Evolutionary conservation across 2,113 vertebrate species (phyloP), one percentile per base, ranked within the genome.

Genomic region (Laterallus jamaicensis): DNA sequence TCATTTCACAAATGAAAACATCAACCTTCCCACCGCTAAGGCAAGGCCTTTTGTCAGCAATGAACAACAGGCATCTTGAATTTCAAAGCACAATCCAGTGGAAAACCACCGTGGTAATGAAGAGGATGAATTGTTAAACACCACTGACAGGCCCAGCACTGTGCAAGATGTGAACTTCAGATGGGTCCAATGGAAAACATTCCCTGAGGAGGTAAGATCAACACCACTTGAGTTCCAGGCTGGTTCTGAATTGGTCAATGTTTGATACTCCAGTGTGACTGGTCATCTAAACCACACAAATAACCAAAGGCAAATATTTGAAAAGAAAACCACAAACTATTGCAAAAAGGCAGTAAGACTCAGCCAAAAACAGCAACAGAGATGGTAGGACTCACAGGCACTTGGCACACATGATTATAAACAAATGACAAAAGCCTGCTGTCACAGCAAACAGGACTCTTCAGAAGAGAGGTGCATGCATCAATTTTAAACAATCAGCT

Each of bases 241-340:
- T 88, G 40, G 69, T 83, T 81, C 66, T 79, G 70, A 77, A 88
- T 60, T 20, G 15, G 24, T 9, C 20, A 1, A 0, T 2, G 73
- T 62, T 25, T 25, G 18, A 85, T 80, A 8, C 83, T 70, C 50
- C 12, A 3, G 32, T 62, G 42, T 64, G 54, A 82, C 42, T 12
- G 52, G 28, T 24, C 59, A 37, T 10, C 80, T 71, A 84, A 93
- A 74, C 8, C 69, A 90, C 63, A 81, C 26, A 68, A 92, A 86
- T 85, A 68, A 28, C 4, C 12, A 7, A 66, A 86, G 62, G 40
- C 42, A 93, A 92, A 92, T 73, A 84, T 93, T 95, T 81, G 31
- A 47, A 69, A 47, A 79, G 50, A 58, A 85, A 93, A 70, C 66
- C 26, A 88, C 39, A 50, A 66, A 74, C 37, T 64, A 15, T 60